Percentiles rank a stretch among this genome's conserved stretches.
Conservation (phyloP, 2,797 vertebrate genomes). For the Austrolebias charrua region DNA sequence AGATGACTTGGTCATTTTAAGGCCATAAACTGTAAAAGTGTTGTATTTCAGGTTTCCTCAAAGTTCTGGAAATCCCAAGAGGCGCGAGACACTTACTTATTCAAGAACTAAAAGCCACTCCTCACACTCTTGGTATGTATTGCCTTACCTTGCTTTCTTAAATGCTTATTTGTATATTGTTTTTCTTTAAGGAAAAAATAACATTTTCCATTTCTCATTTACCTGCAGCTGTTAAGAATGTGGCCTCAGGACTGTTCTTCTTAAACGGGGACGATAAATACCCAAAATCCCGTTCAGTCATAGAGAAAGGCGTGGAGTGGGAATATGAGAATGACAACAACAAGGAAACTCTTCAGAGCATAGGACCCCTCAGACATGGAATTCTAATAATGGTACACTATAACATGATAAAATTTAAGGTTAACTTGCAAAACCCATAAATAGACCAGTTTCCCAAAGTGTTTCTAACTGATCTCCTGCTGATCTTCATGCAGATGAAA, state of each 20-base stretch:
- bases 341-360: slow-evolving; percentile 92
- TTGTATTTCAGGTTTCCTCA: slow-evolving; percentile 81
- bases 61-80: slow-evolving; percentile 93
- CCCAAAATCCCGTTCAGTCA: slow-evolving; percentile 85
- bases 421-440: neutral
- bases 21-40: slow-evolving; percentile 18
- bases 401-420: neutral
- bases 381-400: slow-evolving; percentile 87
- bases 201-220: slow-evolving; percentile 1
- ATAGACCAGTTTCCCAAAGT: neutral
- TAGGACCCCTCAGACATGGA: slow-evolving; percentile 87
- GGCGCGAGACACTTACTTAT: slow-evolving; percentile 94
- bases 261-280: slow-evolving; percentile 87
- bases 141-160: slow-evolving; percentile 7
- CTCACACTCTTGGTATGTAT: slow-evolving; percentile 87
- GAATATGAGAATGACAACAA: slow-evolving; percentile 91
- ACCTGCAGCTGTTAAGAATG: slow-evolving; percentile 88
- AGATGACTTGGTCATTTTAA: neutral
- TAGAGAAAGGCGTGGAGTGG: slow-evolving; percentile 96
- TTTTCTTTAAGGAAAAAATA: too few relatives aligned
- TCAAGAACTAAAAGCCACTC: slow-evolving; percentile 87
- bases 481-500: slow-evolving; percentile 79
- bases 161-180: neutral
- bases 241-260: slow-evolving; percentile 89
- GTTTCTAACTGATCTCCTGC: neutral